A percentile compares a stretch with the other conserved stretches of the same genome.
These are phyloP conservation scores for Phengaris arion DNA, from an alignment of 2,888 invertebrate genomes.

Conservation along the genomic window DNA sequence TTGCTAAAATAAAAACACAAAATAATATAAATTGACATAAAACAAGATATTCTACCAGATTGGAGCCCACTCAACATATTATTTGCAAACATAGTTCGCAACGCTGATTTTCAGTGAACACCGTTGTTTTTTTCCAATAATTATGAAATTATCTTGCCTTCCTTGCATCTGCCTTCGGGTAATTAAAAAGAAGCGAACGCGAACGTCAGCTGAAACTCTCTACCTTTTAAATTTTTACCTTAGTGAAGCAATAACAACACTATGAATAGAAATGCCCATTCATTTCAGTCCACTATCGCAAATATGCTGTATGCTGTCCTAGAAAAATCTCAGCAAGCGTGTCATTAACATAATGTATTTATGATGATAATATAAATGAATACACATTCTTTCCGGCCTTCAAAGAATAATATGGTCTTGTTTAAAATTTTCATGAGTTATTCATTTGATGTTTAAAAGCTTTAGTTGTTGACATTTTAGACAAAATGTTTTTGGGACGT, in stretches of 20 bases:
- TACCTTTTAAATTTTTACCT: not conserved
- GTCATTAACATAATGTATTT: conserved; percentile 24
- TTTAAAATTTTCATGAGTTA: conserved; percentile 21
- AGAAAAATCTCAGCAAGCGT: conserved; percentile 12
- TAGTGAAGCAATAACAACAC: not conserved
- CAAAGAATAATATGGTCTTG: not conserved
- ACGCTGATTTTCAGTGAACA: too few species aligned
- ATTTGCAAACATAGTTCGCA: too few species aligned
- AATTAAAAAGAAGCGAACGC: not conserved
- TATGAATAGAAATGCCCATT: not conserved
- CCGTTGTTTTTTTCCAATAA: not conserved
- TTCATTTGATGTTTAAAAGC: conserved; percentile 18
- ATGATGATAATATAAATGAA: conserved; percentile 19
- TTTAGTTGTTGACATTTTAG: conserved; percentile 11
- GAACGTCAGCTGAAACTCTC: not conserved
- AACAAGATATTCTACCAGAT: too few species aligned
- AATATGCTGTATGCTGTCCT: conserved; percentile 13
- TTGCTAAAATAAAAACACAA: too few species aligned
- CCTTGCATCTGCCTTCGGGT: not conserved
- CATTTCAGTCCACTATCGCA: conserved; percentile 8
- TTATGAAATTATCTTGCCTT: not conserved
- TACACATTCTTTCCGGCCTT: conserved; percentile 4
- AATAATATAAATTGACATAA: too few species aligned
- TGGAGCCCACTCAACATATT: too few species aligned
- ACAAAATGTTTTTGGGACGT: conserved; percentile 1